Base-by-base conservation (phyloP, 2,113 vertebrate species). In the Oncorhynchus gorbuscha region DNA sequence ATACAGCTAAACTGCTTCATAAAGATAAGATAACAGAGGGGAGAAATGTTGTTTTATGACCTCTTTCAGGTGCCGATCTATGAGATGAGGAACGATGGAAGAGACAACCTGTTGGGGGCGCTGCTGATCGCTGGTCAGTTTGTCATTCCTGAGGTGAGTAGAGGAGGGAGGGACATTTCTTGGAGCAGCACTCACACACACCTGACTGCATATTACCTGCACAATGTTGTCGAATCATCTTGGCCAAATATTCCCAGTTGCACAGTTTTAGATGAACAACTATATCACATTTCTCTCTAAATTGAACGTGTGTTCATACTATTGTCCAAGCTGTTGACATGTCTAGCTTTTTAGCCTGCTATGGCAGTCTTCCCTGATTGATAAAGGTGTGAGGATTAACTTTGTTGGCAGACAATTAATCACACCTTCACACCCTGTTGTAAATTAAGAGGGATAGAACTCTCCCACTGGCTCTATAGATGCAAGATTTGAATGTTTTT, bases 81-180 rank as follows among this genome's bases (percentile, higher is more conserved):
- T 0, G 94, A 96, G 75, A 83, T 99, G 89, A 95, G 94, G 90
- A 99, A 94, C 1, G 97, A 99, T 0, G 97, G 97, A 65, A 93
- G 95, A 69, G 95, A 95, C 89, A 99, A 99, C 92, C 94, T 99
- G 73, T 89, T 98, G 90, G 98, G 97, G 16, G 96, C 97, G 0
- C 90, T 99, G 88, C 89, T 99, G 77, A 93, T 99, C 13, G 96
- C 98, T 0, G 97, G 97, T n/a, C 97, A 96, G n/a, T 98, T 96
- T 24, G 90, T 95, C 66, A 97, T 99, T 87, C 98, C 98, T 2
- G 97, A 99, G 95, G 97, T 99, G 68, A 92, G 91, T 76, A 76
- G 65, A 11, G 24, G 7, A 39, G 8, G 39, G 66, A 51, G 9
- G 20, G 6, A 35, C 35, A 35, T 1, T 16, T 24, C 20, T 11